phyloP scores from a whole-genome alignment of 1,140 invertebrate genomes.

The Bathynomus jamesi region DNA sequence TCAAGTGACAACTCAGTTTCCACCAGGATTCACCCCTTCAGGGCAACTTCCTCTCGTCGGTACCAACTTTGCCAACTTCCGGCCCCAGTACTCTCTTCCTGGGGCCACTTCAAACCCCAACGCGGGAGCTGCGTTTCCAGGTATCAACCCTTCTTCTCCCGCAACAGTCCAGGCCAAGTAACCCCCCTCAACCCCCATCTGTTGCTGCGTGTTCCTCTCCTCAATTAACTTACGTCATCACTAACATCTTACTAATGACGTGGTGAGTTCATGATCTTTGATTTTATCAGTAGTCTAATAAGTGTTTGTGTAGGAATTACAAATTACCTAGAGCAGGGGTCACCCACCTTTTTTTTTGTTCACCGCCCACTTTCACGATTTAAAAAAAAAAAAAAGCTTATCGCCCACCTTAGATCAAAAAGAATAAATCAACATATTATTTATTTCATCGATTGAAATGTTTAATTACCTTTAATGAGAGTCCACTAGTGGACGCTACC shows the following conservation, averaged over 20 bases:
- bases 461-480: too few species aligned
- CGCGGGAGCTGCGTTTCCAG: constrained; percentile 30
- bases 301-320: too few species aligned
- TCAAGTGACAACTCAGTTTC: constrained; percentile 56
- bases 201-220: too few species aligned
- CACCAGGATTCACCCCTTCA: constrained; percentile 59
- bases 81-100: constrained; percentile 82
- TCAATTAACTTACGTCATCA: too few species aligned
- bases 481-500: too few species aligned
- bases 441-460: too few species aligned
- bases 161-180: neutral
- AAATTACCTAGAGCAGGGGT: too few species aligned
- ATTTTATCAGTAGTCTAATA: neutral
- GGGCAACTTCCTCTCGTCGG: constrained; percentile 59
- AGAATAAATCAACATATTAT: too few species aligned
- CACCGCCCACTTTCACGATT: too few species aligned
- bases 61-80: constrained; percentile 76
- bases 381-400: too few species aligned
- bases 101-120: constrained; percentile 27
- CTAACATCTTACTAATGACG: neutral
- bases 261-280: neutral
- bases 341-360: too few species aligned
- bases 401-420: too few species aligned
- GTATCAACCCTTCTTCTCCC: constrained; percentile 5
- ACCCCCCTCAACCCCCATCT: neutral